Base-by-base conservation (phyloP, 1,140 invertebrate genomes). In the Globodera ellingtonae region DNA sequence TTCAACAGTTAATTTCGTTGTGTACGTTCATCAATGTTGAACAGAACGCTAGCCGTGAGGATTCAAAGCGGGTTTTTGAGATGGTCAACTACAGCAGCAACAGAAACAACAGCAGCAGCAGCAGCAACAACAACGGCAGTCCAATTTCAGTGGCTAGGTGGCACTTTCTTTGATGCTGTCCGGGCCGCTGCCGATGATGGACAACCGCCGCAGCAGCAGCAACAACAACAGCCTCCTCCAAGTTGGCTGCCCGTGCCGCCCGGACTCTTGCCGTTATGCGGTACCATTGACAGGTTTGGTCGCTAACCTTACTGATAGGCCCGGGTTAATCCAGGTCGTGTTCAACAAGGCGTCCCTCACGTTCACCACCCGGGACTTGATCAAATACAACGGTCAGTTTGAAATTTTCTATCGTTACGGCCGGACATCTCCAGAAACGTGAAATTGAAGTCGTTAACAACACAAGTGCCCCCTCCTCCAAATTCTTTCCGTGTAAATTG, bases 351-450 rank as follows among this genome's bases (percentile, higher is more conserved):
- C 82, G n/a, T 83, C 82, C 4, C 18, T 85, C 6, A 84, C 82
- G 50, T 85, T 87, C 70, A 87, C 84, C 7, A 87, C 85, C 18
- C 24, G 83, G 8, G 56, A 85, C 47, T 48, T 85, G 4, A 87
- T 85, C 24, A 75, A 74, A 69, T 87, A 85, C 46, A 85, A 85
- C 52, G 84, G 85, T 86, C 48, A 21, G 48, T 35, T n/a, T 24
- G n/a, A 0, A 24, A 24, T 24, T 24, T 24, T 24, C 24, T 24
- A 50, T 84, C 72, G 15, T 52, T 52, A 3, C 8, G 52, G 52
- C 15, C 52, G 35, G 35, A 35, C 35, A 35, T 1, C 35, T 35
- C 35, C 35, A 35, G 35, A 35, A 35, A 35, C 35, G 35, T 35
- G 35, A 35, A 35, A 35, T 35, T 35, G 35, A 35, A 35, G 35